Evolutionary conservation across 2,888 invertebrate genomes (phyloP), one percentile per base, ranked within the genome.

Genomic region (Dasysyrphus albostriatus): DNA sequence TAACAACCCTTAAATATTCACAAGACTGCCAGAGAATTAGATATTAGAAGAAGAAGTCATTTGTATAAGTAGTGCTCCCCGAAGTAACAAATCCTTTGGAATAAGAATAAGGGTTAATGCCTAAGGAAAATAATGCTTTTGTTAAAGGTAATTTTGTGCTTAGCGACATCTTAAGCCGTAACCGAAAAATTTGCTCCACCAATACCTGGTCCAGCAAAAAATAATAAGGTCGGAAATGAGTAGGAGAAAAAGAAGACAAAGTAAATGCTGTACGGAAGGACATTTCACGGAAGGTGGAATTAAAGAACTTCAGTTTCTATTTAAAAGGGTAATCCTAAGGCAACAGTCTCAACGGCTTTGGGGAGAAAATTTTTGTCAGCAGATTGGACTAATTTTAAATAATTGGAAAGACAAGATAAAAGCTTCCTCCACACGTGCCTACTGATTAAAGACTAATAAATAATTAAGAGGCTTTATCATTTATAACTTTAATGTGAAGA

Each of bases 1-100:
- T 65, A 5, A 47, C 65, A 32, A 47, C 44, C 47, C 47, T 65
- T 47, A 65, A 65, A 47, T 47, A 47, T 65, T 65, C 47, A 65
- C 47, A 65, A 29, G 32, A 47, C 24, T 65, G 32, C 1, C n/a
- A 6, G 47, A 32, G n/a, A 47, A 47, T 65, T 32, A 32, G 42
- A 39, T 19, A 49, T 49, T 32, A 54, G 54, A 54, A n/a, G 24
- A 24, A 24, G n/a, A 47, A 65, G 44, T 65, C 16, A 32, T 65
- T 65, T 65, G 7, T 12, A 47, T 47, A 47, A 16, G 2, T 3
- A 37, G 39, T 19, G 7, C 6, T 32, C 29, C 61, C 61, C 0
- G 14, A 24, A 42, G 42, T 24, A 29, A 24, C 42, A 63, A 63
- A 63, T 16, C 44, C 32, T 16, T 32, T 44, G 14, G 44, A 47